Base-by-base conservation (phyloP, 2,797 vertebrate genomes). In the Myiothlypis coronata region DNA sequence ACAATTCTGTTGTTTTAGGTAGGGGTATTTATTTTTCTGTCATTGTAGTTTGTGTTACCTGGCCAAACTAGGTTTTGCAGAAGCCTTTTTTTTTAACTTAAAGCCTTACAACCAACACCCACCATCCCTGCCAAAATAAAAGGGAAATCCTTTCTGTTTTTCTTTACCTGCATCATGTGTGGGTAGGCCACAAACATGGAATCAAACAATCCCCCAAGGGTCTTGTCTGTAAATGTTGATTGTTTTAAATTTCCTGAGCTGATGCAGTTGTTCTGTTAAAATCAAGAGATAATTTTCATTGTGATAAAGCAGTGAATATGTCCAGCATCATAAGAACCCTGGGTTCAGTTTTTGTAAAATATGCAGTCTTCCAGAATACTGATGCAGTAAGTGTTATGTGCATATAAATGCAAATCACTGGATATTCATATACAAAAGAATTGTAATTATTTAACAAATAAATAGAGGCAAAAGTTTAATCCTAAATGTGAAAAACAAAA, bases 81-180 rank as follows among this genome's bases (percentile, higher is more conserved):
- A 47, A 79, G 32, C 4, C 19, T 14, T n/a, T 57, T 35, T 81
- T 13, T 57, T 57, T 11, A 41, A 47, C 5, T 32, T 22, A 35
- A 46, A 67, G 24, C 5, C 0, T 30, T 10, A 43, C 16, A 84
- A 53, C 5, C 21, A 67, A 41, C 26, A 4, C 8, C 8, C 13
- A 6, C 4, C 8, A 46, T 44, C 16, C 28, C 24, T 0, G 0
- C 7, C 39, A 24, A n/a, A 56, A 52, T 13, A 56, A n/a, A 49
- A 57, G 26, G 41, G 44, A 37, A 14, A 12, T n/a, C 7, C 1
- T 1, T 79, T 90, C 30, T 63, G 16, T 39, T 89, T 90, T 52
- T 80, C 11, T 70, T 11, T 32, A 22, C 30, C 24, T 61, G 30
- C 43, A 52, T 14, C 14, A 37, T 39, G 21, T 43, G 20, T 47